Base-by-base conservation (phyloP, 2,113 vertebrate genomes). In the Athene cunicularia region DNA sequence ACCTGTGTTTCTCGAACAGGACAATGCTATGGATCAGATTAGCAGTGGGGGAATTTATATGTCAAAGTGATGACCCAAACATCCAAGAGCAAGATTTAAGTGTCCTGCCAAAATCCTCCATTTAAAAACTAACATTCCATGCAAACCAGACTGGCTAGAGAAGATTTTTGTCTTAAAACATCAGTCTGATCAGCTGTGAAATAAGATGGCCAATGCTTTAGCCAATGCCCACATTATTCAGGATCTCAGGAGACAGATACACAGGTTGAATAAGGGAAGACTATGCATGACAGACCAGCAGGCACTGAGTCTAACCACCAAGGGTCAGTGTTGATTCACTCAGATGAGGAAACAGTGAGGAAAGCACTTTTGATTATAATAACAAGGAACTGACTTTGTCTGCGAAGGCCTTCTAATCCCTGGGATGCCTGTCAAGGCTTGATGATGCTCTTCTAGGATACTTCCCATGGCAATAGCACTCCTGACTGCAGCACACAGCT, bases 291-390 rank as follows among this genome's bases (percentile, higher is more conserved):
- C 67, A 93, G 82, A 62, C 39, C 76, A 86, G 39, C 72, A 94
- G 68, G 81, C 75, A 96, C 81, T 86, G 75, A 90, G 53, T 59
- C 88, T 82, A 92, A 80, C 96, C 96, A 96, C 95, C 90, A 92
- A 92, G 94, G 94, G 96, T 97, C 97, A 98, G 91, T 97, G 97
- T 91, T 97, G 96, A 95, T 85, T 95, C 95, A 84, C 20, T 93
- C 66, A 85, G 41, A 45, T 50, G 39, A 94, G 32, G 13, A 80
- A 90, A 37, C 16, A 67, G 28, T 37, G 45, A 74, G 35, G 37
- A 56, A 75, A 76, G 35, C 33, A 60, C 11, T 90, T 77, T 32
- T 62, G 23, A 60, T 56, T 49, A 45, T 11, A 56, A 2, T 35
- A 80, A 83, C 8, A 83, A 72, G 16, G 39, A 43, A 64, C 9